Percentiles rank a stretch among this genome's conserved stretches.
Conservation (phyloP, 2,797 vertebrate genomes). For the Sphenopsis melanotis region DNA sequence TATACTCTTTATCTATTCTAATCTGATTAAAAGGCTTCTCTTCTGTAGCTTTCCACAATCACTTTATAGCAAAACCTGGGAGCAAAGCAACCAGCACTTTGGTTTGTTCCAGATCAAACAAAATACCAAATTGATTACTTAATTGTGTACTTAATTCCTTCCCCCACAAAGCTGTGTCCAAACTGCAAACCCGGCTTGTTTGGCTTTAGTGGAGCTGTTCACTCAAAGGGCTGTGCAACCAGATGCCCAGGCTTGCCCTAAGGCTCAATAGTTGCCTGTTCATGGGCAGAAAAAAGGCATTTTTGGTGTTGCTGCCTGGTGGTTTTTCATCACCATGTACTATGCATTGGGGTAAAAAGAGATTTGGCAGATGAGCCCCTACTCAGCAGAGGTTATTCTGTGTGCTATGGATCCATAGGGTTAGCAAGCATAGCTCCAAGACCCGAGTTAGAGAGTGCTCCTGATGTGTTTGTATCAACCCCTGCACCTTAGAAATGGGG, state of each 20-base stretch:
- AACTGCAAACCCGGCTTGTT: fast-evolving
- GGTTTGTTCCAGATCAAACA: background rate
- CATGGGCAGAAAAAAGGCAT: background rate
- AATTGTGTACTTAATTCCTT: background rate
- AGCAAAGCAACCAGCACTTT: conserved; percentile 12
- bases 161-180: background rate
- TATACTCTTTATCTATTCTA: conserved; percentile 60
- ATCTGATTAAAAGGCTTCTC: conserved; percentile 66
- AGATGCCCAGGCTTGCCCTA: fast-evolving
- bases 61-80: conserved; percentile 30
- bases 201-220: background rate
- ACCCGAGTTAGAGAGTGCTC: background rate
- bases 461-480: background rate
- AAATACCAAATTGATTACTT: background rate
- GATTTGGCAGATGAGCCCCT: background rate
- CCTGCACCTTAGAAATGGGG: too few species aligned
- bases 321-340: background rate
- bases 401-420: fast-evolving
- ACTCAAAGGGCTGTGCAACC: background rate
- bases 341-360: background rate
- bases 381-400: background rate
- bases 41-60: conserved; percentile 42
- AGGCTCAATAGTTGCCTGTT: background rate
- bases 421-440: background rate
- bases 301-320: background rate